Conservation (phyloP, 2,888 invertebrate genomes). For the Stegophylla sp. region DNA sequence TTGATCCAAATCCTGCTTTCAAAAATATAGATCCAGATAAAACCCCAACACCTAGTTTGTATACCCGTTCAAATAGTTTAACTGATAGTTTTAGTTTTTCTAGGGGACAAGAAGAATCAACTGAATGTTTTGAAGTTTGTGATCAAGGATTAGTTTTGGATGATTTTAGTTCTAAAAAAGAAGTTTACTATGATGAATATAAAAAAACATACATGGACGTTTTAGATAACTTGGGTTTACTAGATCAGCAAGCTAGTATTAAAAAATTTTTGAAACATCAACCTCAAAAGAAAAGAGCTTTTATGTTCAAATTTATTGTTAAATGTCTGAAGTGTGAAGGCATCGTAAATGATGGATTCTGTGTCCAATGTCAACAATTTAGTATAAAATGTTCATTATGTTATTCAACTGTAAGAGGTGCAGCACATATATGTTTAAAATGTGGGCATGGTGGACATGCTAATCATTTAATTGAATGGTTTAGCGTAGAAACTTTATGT, state of each 20-base stretch:
- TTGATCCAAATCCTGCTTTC: slow-evolving; percentile 64
- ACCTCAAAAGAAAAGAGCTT: slow-evolving; percentile 69
- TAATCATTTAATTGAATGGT: slow-evolving; percentile 84
- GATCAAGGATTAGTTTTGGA: slow-evolving; percentile 47
- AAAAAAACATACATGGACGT: slow-evolving; percentile 89
- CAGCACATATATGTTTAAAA: slow-evolving; percentile 81
- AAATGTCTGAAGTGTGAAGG: slow-evolving; percentile 77
- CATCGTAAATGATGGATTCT: slow-evolving; percentile 74
- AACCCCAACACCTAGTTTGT: slow-evolving; percentile 35
- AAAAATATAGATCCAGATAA: slow-evolving; percentile 50
- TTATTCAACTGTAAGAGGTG: slow-evolving; percentile 83
- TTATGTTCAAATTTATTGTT: slow-evolving; percentile 71
- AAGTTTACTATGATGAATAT: slow-evolving; percentile 66
- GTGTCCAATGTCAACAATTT: slow-evolving; percentile 75
- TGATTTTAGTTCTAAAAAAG: slow-evolving; percentile 31
- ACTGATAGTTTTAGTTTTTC: slow-evolving; percentile 45
- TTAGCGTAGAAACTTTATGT: slow-evolving; percentile 77
- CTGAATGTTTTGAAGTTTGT: slow-evolving; percentile 54
- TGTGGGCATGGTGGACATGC: slow-evolving; percentile 96
- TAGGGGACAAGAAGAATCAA: slow-evolving; percentile 50
- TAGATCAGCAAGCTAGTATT: slow-evolving; percentile 76
- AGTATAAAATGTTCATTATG: slow-evolving; percentile 85
- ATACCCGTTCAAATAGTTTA: slow-evolving; percentile 41
- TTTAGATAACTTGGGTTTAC: slow-evolving; percentile 82
- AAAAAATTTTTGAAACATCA: slow-evolving; percentile 62